A percentile compares a stretch with the other conserved stretches of the same genome.
Evolutionary conservation across 2,888 invertebrate species (phyloP).

Genomic region (Rotaria sp.): DNA sequence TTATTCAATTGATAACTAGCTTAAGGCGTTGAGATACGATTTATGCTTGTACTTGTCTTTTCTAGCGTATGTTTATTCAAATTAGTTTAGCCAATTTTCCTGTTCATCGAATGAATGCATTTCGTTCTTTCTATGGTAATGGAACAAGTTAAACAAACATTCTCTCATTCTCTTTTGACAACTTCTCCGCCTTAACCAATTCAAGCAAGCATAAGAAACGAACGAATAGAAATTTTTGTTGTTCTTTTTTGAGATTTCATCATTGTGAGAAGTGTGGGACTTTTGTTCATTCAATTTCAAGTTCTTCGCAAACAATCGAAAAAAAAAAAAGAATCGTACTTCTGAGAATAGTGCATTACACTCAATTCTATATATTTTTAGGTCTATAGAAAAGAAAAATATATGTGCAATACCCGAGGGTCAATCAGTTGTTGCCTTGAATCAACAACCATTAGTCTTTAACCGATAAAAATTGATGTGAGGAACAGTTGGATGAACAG

Average conservation of each 20-base stretch:
- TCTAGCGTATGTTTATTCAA: conserved; percentile 11
- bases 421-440: conserved; percentile 10
- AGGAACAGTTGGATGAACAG: background rate
- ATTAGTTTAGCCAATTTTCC: conserved; percentile 19
- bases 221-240: background rate
- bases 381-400: background rate
- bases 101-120: conserved; percentile 13
- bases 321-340: background rate
- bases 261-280: conserved; percentile 10
- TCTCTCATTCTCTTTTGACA: background rate
- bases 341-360: background rate
- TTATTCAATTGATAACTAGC: background rate
- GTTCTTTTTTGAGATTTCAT: background rate
- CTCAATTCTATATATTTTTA: background rate
- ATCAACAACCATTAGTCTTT: conserved; percentile 3
- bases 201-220: background rate
- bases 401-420: conserved; percentile 12
- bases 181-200: background rate
- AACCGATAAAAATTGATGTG: background rate
- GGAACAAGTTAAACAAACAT: conserved; percentile 20
- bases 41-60: background rate
- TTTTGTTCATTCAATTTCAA: conserved; percentile 19
- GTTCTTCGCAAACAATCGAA: conserved; percentile 6
- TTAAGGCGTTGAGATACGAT: background rate
- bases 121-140: conserved; percentile 17